Evolutionary conservation across 2,888 invertebrate genomes (phyloP).

Genomic region (Octonoba sinensis): DNA sequence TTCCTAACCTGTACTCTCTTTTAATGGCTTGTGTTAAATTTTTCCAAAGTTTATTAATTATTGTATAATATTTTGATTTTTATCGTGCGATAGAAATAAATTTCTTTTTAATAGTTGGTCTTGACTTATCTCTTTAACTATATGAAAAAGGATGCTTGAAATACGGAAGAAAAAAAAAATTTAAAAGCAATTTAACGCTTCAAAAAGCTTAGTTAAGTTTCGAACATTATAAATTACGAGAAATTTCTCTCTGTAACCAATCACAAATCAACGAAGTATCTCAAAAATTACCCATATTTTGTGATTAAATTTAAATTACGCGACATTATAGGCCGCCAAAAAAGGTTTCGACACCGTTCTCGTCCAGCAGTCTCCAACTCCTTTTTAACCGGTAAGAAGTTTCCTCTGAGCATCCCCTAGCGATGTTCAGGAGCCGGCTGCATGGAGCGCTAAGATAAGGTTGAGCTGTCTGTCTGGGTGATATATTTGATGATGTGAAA

Average conservation of each 20-base stretch:
- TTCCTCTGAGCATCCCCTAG: not conserved
- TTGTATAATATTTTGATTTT: too few relatives aligned
- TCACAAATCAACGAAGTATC: not conserved
- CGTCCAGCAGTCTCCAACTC: too few relatives aligned
- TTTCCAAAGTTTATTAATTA: too few relatives aligned
- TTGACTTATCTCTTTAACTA: too few relatives aligned
- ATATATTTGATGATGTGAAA: conserved; percentile 59
- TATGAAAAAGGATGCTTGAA: too few relatives aligned
- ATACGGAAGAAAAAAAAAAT: not conserved
- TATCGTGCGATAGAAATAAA: too few relatives aligned
- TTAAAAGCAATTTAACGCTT: conserved; percentile 33
- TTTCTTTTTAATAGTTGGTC: too few relatives aligned
- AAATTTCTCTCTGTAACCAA: conserved; percentile 23
- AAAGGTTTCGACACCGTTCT: conserved; percentile 13
- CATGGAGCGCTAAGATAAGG: conserved; percentile 56
- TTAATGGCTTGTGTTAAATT: too few relatives aligned
- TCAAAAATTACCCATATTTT: conserved; percentile 29
- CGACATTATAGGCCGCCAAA: conserved; percentile 21
- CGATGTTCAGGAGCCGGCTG: conserved; percentile 14
- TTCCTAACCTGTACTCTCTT: too few relatives aligned
- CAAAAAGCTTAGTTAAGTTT: conserved; percentile 4
- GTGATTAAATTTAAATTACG: conserved; percentile 56
- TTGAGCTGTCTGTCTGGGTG: conserved; percentile 49
- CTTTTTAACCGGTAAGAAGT: too few relatives aligned
- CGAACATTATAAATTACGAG: conserved; percentile 31